Conservation (phyloP, 2,797 vertebrate genomes). For the Zenarchopterus dispar region DNA sequence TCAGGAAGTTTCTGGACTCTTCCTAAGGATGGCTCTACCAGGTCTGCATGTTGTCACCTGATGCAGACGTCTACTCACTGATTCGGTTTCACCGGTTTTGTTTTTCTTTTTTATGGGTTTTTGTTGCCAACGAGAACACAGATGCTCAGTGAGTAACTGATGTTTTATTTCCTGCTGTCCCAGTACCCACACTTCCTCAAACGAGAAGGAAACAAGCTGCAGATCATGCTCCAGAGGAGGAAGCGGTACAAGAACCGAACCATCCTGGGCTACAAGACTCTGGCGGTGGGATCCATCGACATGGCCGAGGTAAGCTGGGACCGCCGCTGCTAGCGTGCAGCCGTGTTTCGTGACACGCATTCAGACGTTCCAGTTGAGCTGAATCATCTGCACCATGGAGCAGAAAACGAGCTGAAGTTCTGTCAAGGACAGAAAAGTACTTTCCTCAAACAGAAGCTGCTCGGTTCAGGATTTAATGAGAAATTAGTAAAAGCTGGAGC, state of each 20-base stretch:
- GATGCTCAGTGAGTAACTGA: not conserved
- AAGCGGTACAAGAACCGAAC: conserved; percentile 97
- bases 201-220: conserved; percentile 95
- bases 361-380: not conserved
- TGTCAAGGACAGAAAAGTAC: conserved; percentile 1
- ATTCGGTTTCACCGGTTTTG: too few relatives aligned
- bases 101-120: too few relatives aligned
- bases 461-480: conserved; percentile 33
- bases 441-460: conserved; percentile 10
- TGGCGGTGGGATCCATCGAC: conserved; percentile 91
- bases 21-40: too few relatives aligned
- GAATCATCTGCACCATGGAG: too few relatives aligned
- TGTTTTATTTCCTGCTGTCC: not conserved
- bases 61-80: too few relatives aligned
- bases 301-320: conserved; percentile 90
- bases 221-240: conserved; percentile 94
- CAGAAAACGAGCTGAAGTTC: not conserved
- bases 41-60: too few relatives aligned
- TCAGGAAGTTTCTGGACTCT: too few relatives aligned
- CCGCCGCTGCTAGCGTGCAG: too few relatives aligned
- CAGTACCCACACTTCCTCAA: conserved; percentile 98
- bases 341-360: too few relatives aligned
- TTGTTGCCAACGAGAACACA: too few relatives aligned
- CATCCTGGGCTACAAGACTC: conserved; percentile 95
- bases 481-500: not conserved